These are phyloP conservation scores for Turritopsis dohrnii DNA, from an alignment of 30 jellyfish, hydroid and myxozoan genomes.

Conservation along the genomic window DNA sequence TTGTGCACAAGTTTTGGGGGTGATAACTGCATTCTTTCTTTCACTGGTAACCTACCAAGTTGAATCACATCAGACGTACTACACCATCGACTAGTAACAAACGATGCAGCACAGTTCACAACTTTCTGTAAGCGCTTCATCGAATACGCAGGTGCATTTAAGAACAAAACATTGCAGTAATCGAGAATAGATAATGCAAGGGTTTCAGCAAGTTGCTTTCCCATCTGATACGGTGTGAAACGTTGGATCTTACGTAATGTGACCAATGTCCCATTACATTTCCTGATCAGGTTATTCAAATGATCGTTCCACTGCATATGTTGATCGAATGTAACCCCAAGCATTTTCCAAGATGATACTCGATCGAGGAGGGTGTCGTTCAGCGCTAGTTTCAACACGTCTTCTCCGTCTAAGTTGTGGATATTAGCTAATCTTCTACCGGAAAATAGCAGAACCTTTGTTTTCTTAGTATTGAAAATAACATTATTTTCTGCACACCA, in stretches of 20 bases:
- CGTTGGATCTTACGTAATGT: neutral
- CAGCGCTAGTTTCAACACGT: neutral
- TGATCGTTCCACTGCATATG: neutral
- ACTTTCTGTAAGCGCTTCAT: no score
- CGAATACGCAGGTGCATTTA: constrained; percentile 1
- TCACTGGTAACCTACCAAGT: no score
- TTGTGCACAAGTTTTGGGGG: neutral
- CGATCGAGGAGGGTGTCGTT: neutral
- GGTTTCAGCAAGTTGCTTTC: neutral
- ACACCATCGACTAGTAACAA: neutral
- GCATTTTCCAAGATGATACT: neutral
- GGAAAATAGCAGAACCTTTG: neutral
- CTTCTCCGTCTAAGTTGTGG: neutral
- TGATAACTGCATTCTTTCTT: neutral
- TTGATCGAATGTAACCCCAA: neutral
- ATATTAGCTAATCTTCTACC: neutral
- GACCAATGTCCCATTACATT: neutral
- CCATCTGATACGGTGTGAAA: neutral
- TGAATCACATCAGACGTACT: neutral
- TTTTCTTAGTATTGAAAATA: neutral
- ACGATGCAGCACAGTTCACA: neutral
- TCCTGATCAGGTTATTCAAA: neutral
- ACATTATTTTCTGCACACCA: neutral
- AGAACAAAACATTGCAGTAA: neutral
- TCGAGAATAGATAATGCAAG: neutral